Percentiles rank a stretch among this genome's conserved stretches.
These are phyloP conservation scores for Staurois parvus DNA, from an alignment of 2,797 vertebrate species.

Conservation along the genomic window DNA sequence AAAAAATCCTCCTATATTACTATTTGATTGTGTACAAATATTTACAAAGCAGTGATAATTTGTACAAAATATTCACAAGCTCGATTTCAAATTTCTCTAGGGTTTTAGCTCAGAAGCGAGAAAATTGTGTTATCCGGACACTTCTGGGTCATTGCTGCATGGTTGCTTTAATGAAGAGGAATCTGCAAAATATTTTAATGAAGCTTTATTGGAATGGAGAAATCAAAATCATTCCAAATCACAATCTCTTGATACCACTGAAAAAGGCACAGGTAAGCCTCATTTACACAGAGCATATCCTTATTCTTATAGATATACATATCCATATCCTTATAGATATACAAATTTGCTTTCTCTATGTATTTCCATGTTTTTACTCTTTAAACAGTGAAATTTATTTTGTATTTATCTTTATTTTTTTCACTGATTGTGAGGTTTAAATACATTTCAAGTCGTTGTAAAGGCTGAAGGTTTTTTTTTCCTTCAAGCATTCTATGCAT, in stretches of 20 bases:
- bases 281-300: neutral
- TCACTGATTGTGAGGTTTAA: neutral
- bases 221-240: conserved; percentile 34
- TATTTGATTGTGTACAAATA: neutral
- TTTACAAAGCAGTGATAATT: neutral
- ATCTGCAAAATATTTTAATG: conserved; percentile 82
- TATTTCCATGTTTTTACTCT: neutral
- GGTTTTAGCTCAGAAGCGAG: conserved; percentile 42
- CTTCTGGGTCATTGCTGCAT: conserved; percentile 67
- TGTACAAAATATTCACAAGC: conserved; percentile 19
- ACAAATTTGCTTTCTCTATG: too few relatives aligned
- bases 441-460: too few relatives aligned
- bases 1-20: neutral
- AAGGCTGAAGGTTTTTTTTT: too few relatives aligned
- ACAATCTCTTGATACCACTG: conserved; percentile 6
- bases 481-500: too few relatives aligned
- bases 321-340: neutral
- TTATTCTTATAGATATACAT: too few relatives aligned
- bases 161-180: conserved; percentile 80
- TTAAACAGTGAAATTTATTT: neutral
- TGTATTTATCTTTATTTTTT: neutral
- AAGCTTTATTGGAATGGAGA: conserved; percentile 83
- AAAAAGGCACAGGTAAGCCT: conserved; percentile 74
- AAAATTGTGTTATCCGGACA: conserved; percentile 15
- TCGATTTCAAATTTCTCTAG: conserved; percentile 61